phyloP scores from a whole-genome alignment of 1,140 invertebrate species.

The Homalodisca vitripennis region DNA sequence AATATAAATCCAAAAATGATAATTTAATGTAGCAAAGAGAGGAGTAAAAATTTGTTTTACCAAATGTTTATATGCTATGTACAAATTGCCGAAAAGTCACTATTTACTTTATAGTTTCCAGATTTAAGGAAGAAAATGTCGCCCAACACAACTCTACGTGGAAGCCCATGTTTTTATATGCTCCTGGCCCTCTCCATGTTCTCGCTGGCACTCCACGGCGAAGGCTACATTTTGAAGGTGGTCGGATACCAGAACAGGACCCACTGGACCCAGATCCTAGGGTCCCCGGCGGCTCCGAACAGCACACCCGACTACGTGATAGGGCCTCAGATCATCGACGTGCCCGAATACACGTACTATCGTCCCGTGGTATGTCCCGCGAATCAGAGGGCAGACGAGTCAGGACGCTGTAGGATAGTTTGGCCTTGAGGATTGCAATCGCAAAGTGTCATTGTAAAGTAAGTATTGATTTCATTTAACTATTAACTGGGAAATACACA shows the following conservation, averaged over 20 bases:
- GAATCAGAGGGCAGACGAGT: conserved; percentile 2
- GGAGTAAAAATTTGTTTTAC: too few relatives aligned
- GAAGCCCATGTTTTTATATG: too few relatives aligned
- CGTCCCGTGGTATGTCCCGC: not conserved
- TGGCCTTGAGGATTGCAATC: not conserved
- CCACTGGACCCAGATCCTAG: not conserved
- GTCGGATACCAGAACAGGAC: conserved; percentile 9
- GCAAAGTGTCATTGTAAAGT: not conserved
- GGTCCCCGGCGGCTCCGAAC: not conserved
- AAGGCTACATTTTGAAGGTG: not conserved
- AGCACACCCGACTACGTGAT: not conserved
- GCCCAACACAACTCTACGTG: too few relatives aligned
- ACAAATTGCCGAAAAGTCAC: too few relatives aligned
- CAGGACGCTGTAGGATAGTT: not conserved
- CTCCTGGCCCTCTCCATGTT: too few relatives aligned
- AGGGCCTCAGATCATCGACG: conserved; percentile 12
- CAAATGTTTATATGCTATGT: too few relatives aligned
- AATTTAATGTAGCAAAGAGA: too few relatives aligned
- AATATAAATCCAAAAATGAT: too few relatives aligned
- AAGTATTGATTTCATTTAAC: not conserved
- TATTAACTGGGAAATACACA: too few relatives aligned
- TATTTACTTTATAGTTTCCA: too few relatives aligned
- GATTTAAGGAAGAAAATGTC: too few relatives aligned
- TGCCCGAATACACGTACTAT: not conserved
- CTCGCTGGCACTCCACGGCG: not conserved